A percentile compares a stretch with the other conserved stretches of the same genome.
These are phyloP conservation scores for Notodonta ziczac DNA, from an alignment of 2,888 invertebrate genomes.

Conservation along the genomic window DNA sequence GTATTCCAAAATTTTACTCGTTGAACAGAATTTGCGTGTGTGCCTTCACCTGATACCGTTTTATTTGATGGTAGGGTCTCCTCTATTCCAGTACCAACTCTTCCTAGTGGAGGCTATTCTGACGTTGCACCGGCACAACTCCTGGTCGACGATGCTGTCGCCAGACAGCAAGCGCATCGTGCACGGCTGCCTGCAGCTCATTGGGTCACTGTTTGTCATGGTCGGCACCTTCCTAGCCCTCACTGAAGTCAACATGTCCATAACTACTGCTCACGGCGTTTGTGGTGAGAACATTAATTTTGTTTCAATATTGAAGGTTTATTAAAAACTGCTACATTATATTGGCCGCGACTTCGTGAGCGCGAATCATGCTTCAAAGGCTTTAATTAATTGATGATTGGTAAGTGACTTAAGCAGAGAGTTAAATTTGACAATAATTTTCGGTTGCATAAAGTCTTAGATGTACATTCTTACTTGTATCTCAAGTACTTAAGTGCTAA, in stretches of 20 bases:
- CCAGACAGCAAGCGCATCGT: conserved; percentile 71
- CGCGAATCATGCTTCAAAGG: no score
- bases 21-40: no score
- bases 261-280: conserved; percentile 74
- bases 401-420: no score
- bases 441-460: no score
- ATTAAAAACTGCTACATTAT: no score
- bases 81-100: conserved; percentile 74
- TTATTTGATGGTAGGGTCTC: not conserved
- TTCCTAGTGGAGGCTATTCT: conserved; percentile 79
- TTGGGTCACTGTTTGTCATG: conserved; percentile 78
- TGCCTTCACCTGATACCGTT: not conserved
- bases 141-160: conserved; percentile 76
- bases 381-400: no score
- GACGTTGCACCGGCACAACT: conserved; percentile 76
- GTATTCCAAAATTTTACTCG: no score
- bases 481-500: no score
- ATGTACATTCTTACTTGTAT: no score
- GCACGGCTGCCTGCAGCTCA: conserved; percentile 81
- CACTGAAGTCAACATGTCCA: conserved; percentile 60
- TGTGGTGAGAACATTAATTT: conserved; percentile 62
- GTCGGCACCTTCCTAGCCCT: conserved; percentile 79
- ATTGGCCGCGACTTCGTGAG: no score
- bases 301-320: no score
- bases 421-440: no score